Percentiles rank a stretch among this genome's conserved stretches.
phyloP scores from a whole-genome alignment of 2,888 invertebrate species.

The Anoncus sp. region DNA sequence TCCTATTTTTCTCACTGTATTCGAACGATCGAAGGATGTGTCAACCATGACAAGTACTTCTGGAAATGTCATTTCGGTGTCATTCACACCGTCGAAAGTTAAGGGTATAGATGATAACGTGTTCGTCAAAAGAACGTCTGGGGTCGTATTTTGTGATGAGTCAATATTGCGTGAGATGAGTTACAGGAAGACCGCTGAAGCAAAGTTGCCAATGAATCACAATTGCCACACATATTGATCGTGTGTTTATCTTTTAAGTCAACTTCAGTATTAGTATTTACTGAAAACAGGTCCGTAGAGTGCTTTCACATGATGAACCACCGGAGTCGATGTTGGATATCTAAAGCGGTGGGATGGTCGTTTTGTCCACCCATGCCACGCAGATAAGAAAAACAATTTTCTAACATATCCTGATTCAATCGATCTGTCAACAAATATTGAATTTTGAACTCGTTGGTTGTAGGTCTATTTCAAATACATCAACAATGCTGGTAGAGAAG shows the following conservation, averaged over 20 bases:
- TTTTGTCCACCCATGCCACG: constrained; percentile 6
- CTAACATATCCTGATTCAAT: constrained; percentile 1
- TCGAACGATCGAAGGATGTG: too few relatives aligned
- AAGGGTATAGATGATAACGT: neutral
- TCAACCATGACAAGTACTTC: neutral
- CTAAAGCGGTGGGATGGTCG: constrained; percentile 7
- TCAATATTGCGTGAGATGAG: neutral
- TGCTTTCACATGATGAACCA: constrained; percentile 9
- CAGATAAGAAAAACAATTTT: constrained; percentile 12
- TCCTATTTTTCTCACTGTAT: too few relatives aligned
- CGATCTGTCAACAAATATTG: constrained; percentile 7
- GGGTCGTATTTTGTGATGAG: neutral
- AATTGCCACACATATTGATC: neutral
- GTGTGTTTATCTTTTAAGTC: neutral
- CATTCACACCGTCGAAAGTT: neutral
- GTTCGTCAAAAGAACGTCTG: neutral
- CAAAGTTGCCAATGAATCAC: neutral
- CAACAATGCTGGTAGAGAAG: neutral
- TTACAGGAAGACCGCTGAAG: neutral
- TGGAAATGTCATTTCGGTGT: neutral
- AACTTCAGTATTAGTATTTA: neutral
- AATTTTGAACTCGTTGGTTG: constrained; percentile 11
- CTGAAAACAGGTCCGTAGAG: neutral
- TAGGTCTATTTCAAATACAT: neutral
- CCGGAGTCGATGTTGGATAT: neutral